Evolutionary conservation across 2,113 vertebrate species (phyloP).

Genomic region (Rattus rattus): DNA sequence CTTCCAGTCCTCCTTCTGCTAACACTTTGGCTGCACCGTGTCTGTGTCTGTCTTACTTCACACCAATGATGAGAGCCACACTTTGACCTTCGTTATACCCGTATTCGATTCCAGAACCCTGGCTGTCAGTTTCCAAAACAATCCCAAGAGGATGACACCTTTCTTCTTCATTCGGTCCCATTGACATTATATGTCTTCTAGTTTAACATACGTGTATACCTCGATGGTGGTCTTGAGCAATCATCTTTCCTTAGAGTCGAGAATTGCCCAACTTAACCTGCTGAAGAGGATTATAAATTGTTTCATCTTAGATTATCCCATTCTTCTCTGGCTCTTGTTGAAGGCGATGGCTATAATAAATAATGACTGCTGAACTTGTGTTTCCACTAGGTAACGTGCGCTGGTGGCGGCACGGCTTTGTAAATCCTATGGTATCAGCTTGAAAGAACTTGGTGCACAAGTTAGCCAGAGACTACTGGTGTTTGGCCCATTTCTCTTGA

Average conservation of each 20-base stretch:
- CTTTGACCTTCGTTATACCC: not conserved
- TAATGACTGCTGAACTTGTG: conserved; percentile 1
- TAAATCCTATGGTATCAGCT: not conserved
- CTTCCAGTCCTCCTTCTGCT: not conserved
- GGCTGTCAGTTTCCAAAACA: not conserved
- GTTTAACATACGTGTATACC: not conserved
- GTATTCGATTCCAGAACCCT: not conserved
- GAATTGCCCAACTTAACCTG: not conserved
- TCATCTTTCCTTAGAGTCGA: not conserved
- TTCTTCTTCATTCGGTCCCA: not conserved
- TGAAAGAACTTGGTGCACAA: not conserved
- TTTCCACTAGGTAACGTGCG: not conserved
- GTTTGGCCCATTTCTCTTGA: conserved; percentile 7
- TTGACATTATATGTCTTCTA: not conserved
- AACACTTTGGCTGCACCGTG: not conserved
- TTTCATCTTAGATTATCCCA: not conserved
- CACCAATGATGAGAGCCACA: not conserved
- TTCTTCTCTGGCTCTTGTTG: not conserved
- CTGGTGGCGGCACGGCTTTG: not conserved
- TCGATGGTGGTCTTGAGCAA: not conserved
- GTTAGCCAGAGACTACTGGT: not conserved
- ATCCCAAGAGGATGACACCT: not conserved
- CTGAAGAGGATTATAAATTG: not conserved
- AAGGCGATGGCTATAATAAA: not conserved
- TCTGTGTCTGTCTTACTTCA: conserved; percentile 10